Base-by-base conservation (phyloP, 2,113 vertebrate species). In the Synodontis membranacea region DNA sequence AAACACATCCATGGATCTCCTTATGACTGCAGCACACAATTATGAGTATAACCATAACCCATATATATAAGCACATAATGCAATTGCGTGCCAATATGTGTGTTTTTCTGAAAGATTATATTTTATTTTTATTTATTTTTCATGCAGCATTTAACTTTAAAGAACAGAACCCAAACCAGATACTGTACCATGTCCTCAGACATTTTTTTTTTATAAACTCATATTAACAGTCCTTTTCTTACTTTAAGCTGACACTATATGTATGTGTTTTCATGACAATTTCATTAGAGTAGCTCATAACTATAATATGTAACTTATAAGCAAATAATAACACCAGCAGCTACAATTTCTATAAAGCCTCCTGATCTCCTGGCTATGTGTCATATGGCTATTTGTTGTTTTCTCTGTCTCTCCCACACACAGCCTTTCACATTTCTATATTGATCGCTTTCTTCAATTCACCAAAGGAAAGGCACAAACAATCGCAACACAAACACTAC, bases 401-500 rank as follows among this genome's bases (percentile, higher is more conserved):
- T 25, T 80, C 34, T 5, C 62, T 14, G 60, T 76, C 12, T 64
- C 80, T 64, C 70, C 31, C 64, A 54, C 74, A 50, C 56, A 72
- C 34, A 34, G 2, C 19, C 17, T 31, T 58, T 64, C 39, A 37
- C 7, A 17, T 86, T 37, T 74, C 17, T 31, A 39, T 70, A 1
- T 58, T 39, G 5, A 58, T 83, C 21, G 9, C 28, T 75, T 37
- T 64, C 14, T 83, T 39, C 42, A 58, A 11, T 86, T 70, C 56
- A 76, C 31, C 58, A 54, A 54, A 80, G 76, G 42, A 58, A 50
- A 70, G 19, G 50, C 48, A 70, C 48, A 86, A n/a, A n/a, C n/a
- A n/a, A n/a, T n/a, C n/a, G n/a, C n/a, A n/a, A n/a, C 48, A 70
- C 48, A 86, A 86, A 46, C 76, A 62, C 62, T 37, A 31, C 9